Base-by-base conservation (phyloP, 2,797 vertebrate genomes). In the Cetoscarus ocellatus region DNA sequence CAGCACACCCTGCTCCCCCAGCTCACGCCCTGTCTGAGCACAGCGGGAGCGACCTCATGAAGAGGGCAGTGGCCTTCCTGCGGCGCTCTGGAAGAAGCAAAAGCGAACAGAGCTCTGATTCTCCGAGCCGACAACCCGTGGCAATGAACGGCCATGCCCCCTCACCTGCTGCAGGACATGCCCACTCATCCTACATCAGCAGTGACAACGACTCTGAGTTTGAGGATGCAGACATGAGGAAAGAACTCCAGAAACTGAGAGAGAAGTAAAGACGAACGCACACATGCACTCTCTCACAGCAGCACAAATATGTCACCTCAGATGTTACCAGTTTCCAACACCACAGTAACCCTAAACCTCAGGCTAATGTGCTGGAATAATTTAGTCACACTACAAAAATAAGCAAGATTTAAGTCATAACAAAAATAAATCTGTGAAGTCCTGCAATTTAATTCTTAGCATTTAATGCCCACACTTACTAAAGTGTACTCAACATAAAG, bases 151-250 rank as follows among this genome's bases (percentile, higher is more conserved):
- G 91, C 27, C 91, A 93, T 42, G 55, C 82, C 84, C 70, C 94
- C 82, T 62, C 87, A 36, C 83, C 94, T 83, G 0, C 92, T 19
- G 91, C 90, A 3, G 87, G 89, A 58, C 88, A 89, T 14, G 67
- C 14, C 44, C 88, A 90, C 77, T 96, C 96, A 0, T 97, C 97
- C 0, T 99, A 97, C 81, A 92, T 98, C 90, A 99, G 98, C 94
- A 99, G 98, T 0, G 98, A 99, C 93, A 99, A 99, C 1, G 98
- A 99, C 88, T 99, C 98, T 0, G 98, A 99, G 84, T 96, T 98
- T 69, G 98, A 99, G 88, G 98, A 99, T 0, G 94, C 95, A 0
- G 98, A 99, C 76, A 96, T 99, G 92, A 98, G 94, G 92, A 98
- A 94, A 70, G 98, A 99, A 69, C 90, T 99, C 55, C 97, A 98